These are phyloP conservation scores for Atta colombica DNA, from an alignment of 1,140 invertebrate species.

Conservation along the genomic window DNA sequence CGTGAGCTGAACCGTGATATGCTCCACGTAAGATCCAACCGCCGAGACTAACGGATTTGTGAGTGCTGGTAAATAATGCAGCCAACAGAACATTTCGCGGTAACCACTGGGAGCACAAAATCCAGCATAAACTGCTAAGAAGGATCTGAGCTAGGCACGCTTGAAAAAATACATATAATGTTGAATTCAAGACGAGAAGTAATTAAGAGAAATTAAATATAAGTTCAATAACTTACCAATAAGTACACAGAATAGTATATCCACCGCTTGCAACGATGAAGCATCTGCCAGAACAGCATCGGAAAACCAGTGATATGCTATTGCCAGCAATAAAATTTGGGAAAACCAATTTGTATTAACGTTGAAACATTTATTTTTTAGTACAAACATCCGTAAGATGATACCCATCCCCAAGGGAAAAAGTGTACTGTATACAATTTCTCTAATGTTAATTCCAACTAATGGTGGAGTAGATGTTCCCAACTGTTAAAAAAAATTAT, in stretches of 20 bases:
- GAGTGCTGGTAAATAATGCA: constrained; percentile 83
- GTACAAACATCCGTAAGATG: constrained; percentile 68
- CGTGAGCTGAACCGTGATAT: constrained; percentile 81
- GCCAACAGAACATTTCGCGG: constrained; percentile 79
- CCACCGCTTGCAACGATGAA: constrained; percentile 81
- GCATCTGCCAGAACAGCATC: constrained; percentile 83
- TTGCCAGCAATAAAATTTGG: constrained; percentile 79
- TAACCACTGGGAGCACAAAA: constrained; percentile 82
- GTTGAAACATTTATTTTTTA: constrained; percentile 63
- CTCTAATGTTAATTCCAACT: constrained; percentile 82
- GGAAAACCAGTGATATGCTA: constrained; percentile 84
- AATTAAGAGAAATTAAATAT: background rate
- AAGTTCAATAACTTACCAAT: constrained; percentile 76
- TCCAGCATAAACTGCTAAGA: constrained; percentile 83
- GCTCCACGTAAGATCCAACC: constrained; percentile 83
- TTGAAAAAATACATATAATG: constrained; percentile 45
- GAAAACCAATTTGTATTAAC: constrained; percentile 80
- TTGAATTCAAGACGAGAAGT: background rate
- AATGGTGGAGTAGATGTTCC: constrained; percentile 81
- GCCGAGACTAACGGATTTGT: constrained; percentile 83
- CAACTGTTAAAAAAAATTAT: constrained; percentile 71
- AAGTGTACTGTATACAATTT: constrained; percentile 83
- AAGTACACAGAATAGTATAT: constrained; percentile 83
- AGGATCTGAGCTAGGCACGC: constrained; percentile 83
- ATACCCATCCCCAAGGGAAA: constrained; percentile 82